Conservation (phyloP, 2,888 invertebrate genomes). For the Clusia tigrina region DNA sequence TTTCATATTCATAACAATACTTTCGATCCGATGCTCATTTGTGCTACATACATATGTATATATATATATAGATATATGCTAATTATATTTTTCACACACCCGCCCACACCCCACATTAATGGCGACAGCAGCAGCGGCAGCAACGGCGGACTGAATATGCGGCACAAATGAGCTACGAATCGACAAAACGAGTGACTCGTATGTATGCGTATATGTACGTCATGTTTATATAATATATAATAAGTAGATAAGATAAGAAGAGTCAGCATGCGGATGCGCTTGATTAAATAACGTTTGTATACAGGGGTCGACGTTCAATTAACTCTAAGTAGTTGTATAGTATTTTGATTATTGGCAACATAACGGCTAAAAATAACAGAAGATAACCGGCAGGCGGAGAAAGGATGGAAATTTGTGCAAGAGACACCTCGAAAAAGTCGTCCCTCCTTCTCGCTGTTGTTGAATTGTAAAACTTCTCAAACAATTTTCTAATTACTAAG, state of each 20-base stretch:
- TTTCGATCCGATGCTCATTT: not conserved
- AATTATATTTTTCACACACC: too few relatives aligned
- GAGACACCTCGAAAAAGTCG: constrained; percentile 6
- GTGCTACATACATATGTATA: constrained; percentile 12
- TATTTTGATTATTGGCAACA: constrained; percentile 53
- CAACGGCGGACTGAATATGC: too few relatives aligned
- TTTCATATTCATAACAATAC: too few relatives aligned
- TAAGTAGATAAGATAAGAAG: too few relatives aligned
- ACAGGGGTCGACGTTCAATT: not conserved
- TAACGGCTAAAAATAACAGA: constrained; percentile 45
- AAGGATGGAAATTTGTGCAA: not conserved
- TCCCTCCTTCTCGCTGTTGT: not conserved
- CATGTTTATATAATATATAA: too few relatives aligned
- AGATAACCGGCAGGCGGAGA: constrained; percentile 31
- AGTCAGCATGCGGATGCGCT: too few relatives aligned
- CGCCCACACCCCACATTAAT: too few relatives aligned
- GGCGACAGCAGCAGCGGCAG: too few relatives aligned
- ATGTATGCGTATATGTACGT: too few relatives aligned
- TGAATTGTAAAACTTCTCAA: constrained; percentile 18
- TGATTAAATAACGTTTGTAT: too few relatives aligned
- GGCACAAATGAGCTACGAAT: too few relatives aligned
- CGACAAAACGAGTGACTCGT: too few relatives aligned
- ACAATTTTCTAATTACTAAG: constrained; percentile 17
- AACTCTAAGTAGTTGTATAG: constrained; percentile 23
- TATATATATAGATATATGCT: not conserved